Evolutionary conservation across 1,140 invertebrate genomes (phyloP).

Genomic region (Hycleus phaleratus): DNA sequence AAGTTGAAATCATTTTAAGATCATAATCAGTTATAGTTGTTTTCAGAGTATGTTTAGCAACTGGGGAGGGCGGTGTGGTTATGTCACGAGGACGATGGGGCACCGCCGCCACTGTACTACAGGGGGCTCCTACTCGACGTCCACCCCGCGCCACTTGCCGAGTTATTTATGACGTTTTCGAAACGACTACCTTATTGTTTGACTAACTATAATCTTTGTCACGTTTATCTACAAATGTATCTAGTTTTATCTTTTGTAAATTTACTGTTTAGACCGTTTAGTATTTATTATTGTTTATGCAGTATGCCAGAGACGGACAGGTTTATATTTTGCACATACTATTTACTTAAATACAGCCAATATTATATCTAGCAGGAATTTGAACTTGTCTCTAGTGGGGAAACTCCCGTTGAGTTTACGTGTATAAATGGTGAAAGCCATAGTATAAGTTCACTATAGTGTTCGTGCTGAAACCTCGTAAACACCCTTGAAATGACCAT

Average conservation of each 20-base stretch:
- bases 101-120: slow-evolving; percentile 17
- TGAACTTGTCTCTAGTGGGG: too few species aligned
- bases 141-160: slow-evolving; percentile 25
- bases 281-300: slow-evolving; percentile 27
- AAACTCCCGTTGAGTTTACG: too few species aligned
- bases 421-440: too few species aligned
- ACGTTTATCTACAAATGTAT: slow-evolving; percentile 39
- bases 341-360: background rate
- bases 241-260: slow-evolving; percentile 37
- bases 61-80: slow-evolving; percentile 7
- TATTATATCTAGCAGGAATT: too few species aligned
- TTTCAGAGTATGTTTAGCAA: slow-evolving; percentile 29
- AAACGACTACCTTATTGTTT: slow-evolving; percentile 40
- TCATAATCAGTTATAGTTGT: slow-evolving; percentile 30
- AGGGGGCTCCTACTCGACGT: slow-evolving; percentile 16
- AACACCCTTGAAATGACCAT: too few species aligned
- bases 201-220: slow-evolving; percentile 39
- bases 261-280: slow-evolving; percentile 39
- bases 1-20: slow-evolving; percentile 17
- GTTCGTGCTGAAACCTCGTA: too few species aligned
- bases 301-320: slow-evolving; percentile 4
- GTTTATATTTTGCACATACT: slow-evolving; percentile 8
- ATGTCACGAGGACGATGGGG: slow-evolving; percentile 26
- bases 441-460: too few species aligned
- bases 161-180: slow-evolving; percentile 38